Evolutionary conservation across 2,797 vertebrate genomes (phyloP), one percentile per base, ranked within the genome.

Genomic region (Schizothorax lantsangensis): DNA sequence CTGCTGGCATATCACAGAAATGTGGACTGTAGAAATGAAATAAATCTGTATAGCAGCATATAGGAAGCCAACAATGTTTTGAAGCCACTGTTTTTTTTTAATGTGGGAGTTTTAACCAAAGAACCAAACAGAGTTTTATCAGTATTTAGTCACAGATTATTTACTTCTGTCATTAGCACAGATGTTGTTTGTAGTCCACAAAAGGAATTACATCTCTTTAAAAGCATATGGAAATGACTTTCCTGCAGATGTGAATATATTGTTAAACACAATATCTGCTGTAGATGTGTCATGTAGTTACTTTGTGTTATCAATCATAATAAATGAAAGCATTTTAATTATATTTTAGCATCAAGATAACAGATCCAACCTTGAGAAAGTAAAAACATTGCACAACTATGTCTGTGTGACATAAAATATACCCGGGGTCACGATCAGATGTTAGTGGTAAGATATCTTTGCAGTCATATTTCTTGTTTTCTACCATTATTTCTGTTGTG

Each of bases 81-180:
- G 40, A 74, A 84, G 54, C 54, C n/a, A 23, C 23, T 23, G 30
- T n/a, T 4, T 1, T 57, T 57, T 69, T 69, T 69, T 10, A 4
- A 72, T 26, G 36, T 11, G n/a, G 17, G n/a, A 59, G n/a, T 64
- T 68, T 38, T 21, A 33, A 17, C n/a, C 12, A 30, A 64, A 64
- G 12, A 66, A 7, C 2, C 62, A 33, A 19, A 36, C 33, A 36
- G 45, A n/a, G 11, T 17, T 73, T 71, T 45, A 33, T 83, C 52
- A 30, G 38, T n/a, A 47, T 64, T 62, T 36, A 84, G 40, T 36
- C 71, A 83, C 69, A 74, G 17, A 59, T 5, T n/a, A 62, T 74
- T 74, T 6, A 49, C 69, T 73, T 21, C 17, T 47, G 19, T 62
- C 26, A 33, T 73, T 73, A 73, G 12, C 45, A 8, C 21, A 23